Percentiles rank a stretch among this genome's conserved stretches.
phyloP scores from a whole-genome alignment of 1,140 invertebrate species.

The Cotesia glomerata region DNA sequence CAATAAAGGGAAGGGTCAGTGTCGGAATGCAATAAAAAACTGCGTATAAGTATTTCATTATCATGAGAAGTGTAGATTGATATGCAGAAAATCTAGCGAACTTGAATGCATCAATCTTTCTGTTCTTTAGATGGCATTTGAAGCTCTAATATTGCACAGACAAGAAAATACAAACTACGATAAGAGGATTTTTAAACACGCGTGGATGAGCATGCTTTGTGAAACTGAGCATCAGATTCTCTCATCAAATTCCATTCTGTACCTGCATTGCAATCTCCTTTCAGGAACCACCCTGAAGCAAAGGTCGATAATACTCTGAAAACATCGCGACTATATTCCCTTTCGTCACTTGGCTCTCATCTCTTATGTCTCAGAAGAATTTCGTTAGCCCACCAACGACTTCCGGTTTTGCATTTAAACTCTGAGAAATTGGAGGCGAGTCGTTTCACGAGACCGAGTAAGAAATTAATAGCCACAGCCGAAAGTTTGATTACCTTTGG shows the following conservation, averaged over 20 bases:
- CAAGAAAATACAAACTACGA: background rate
- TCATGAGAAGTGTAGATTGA: no score
- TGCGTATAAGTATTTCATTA: background rate
- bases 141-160: background rate
- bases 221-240: background rate
- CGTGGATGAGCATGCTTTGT: background rate
- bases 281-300: background rate
- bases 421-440: conserved; percentile 7
- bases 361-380: background rate
- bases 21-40: conserved; percentile 2
- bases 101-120: background rate
- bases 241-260: background rate
- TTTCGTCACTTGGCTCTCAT: background rate
- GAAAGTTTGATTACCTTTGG: conserved; percentile 39
- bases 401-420: conserved; percentile 3
- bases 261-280: no score
- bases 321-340: background rate
- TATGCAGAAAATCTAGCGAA: background rate
- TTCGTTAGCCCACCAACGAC: background rate
- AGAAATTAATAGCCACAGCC: conserved; percentile 41
- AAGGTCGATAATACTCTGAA: background rate
- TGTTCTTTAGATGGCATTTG: background rate
- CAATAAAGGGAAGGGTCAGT: conserved; percentile 32
- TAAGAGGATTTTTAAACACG: conserved; percentile 1
- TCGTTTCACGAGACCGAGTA: conserved; percentile 19